Base-by-base conservation (phyloP, 1,140 invertebrate genomes). In the Pseudomyrmex concolor region DNA sequence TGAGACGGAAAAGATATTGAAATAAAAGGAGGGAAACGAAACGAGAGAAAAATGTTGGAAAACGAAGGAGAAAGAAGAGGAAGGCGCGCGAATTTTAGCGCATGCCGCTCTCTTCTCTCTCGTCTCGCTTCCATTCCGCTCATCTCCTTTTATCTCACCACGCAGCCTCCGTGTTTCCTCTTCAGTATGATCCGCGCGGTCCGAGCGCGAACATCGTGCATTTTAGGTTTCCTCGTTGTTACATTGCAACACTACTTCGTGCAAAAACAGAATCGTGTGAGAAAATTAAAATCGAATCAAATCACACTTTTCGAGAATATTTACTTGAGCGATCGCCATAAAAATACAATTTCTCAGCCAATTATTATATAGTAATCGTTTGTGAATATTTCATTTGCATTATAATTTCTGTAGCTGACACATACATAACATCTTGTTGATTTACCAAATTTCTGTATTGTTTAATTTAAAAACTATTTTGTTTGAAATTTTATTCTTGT, bases 181-280 rank as follows among this genome's bases (percentile, higher is more conserved):
- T 62, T 78, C 86, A 89, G 87, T 89, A 45, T 63, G 83, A 88
- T 83, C 78, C 84, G 85, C 86, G 87, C 87, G 86, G 78, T 66
- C 78, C 60, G 60, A 74, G 73, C 73, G 84, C 73, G 84, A 83
- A 73, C 68, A 83, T 48, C 43, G 60, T 51, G 62, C n/a, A 67
- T 15, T 43, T 12, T 8, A 22, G 76, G 19, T 5, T 34, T 8
- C n/a, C n/a, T 34, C 43, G 54, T 80, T 43, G 34, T 34, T 22
- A 1, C 50, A 55, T 55, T 43, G 76, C 43, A 43, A 70, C 12
- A 45, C 8, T 45, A 34, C 51, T 70, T 71, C n/a, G 66, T 70
- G 22, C 22, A 13, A 17, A 71, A 43, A 59, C 12, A 10, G 15
- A 9, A 15, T 34, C 22, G 34, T 19, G 76, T 59, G 76, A 60